These are phyloP conservation scores for Cheilosia variabilis DNA, from an alignment of 2,888 invertebrate species.

Conservation along the genomic window DNA sequence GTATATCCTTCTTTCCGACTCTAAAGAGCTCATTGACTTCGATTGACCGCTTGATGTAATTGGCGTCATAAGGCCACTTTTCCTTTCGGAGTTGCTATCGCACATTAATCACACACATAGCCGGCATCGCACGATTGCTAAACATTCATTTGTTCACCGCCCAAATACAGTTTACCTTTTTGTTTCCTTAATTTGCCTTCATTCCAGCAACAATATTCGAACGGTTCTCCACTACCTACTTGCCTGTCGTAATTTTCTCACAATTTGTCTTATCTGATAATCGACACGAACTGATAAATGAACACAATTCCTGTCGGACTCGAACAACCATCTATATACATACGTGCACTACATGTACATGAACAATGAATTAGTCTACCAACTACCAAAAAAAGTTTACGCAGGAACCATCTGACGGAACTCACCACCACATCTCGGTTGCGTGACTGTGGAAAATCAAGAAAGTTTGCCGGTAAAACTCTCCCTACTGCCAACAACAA, in stretches of 20 bases:
- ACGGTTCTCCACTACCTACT: background rate
- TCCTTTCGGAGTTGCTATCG: too few species aligned
- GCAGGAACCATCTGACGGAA: constrained; percentile 45
- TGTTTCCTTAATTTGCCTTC: background rate
- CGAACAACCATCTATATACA: background rate
- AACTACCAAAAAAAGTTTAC: constrained; percentile 46
- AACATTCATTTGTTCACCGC: background rate
- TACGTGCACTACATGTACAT: too few species aligned
- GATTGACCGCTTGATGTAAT: too few species aligned
- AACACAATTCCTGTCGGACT: constrained; percentile 32
- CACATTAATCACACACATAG: too few species aligned
- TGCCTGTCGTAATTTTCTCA: constrained; percentile 53
- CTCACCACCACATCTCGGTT: constrained; percentile 18
- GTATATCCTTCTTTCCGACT: too few species aligned
- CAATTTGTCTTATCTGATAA: constrained; percentile 65
- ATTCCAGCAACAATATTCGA: background rate
- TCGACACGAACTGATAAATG: constrained; percentile 66
- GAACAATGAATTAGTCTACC: constrained; percentile 15
- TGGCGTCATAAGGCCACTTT: too few species aligned
- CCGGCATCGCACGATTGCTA: background rate
- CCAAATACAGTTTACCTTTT: background rate
- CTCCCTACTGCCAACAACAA: constrained; percentile 54
- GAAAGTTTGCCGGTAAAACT: constrained; percentile 71
- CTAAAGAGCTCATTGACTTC: too few species aligned
- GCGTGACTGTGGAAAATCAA: constrained; percentile 69